These are phyloP conservation scores for Timandra comae DNA, from an alignment of 2,888 invertebrate genomes.

Conservation along the genomic window DNA sequence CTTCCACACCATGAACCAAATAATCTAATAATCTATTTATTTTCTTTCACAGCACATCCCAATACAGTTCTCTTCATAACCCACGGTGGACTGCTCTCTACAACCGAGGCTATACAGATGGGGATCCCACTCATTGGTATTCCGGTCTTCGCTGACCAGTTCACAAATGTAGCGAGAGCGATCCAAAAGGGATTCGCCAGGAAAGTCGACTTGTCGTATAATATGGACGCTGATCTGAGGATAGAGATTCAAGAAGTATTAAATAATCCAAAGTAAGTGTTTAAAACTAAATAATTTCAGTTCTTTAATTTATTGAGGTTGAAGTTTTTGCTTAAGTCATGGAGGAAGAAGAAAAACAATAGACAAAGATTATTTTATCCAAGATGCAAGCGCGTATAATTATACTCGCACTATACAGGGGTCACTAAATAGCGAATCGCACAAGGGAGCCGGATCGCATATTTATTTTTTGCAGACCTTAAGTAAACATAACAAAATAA, in stretches of 20 bases:
- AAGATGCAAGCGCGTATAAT: too few species aligned
- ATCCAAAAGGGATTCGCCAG: conserved; percentile 41
- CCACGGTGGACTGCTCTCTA: conserved; percentile 57
- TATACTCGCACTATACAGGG: too few species aligned
- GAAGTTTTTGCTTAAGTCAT: too few species aligned
- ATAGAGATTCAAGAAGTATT: conserved; percentile 38
- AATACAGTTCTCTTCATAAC: conserved; percentile 51
- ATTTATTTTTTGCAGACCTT: too few species aligned
- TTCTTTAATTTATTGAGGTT: too few species aligned
- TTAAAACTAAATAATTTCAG: neutral
- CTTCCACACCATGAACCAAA: too few species aligned
- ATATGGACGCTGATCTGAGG: conserved; percentile 34
- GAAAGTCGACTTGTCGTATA: conserved; percentile 33
- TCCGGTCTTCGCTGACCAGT: conserved; percentile 49
- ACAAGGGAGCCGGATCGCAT: too few species aligned
- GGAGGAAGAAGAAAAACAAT: too few species aligned
- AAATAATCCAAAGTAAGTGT: conserved; percentile 24
- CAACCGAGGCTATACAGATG: conserved; percentile 49
- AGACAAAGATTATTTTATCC: conserved; percentile 1
- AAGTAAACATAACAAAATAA: too few species aligned
- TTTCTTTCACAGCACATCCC: conserved; percentile 50
- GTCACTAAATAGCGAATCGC: too few species aligned
- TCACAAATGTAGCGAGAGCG: conserved; percentile 44
- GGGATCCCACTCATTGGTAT: conserved; percentile 58
- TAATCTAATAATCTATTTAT: too few species aligned